Base-by-base conservation (phyloP, 1,140 invertebrate genomes). In the Forficula auricularia region DNA sequence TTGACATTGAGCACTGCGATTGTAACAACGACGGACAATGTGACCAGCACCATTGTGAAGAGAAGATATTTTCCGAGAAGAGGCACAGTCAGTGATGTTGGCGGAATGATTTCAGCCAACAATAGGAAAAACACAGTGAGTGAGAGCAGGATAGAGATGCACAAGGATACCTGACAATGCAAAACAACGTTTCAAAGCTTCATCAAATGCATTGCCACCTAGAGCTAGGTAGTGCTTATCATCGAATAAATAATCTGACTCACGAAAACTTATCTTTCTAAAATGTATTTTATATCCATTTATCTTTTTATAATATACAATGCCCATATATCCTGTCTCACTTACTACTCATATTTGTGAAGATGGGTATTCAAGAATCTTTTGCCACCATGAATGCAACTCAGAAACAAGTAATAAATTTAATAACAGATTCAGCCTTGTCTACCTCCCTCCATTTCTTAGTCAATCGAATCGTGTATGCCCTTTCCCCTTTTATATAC, bases 1-100 rank as follows among this genome's bases (percentile, higher is more conserved):
- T 98, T 97, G 43, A 99, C 84, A 65, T 98, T 98, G 48, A 98
- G 72, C 52, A 98, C 91, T 48, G 88, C 85, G 54, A 98, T 97
- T 50, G 95, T 98, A 45, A 96, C 86, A 45, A 98, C 81, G 53
- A 98, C 94, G 38, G 92, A 98, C 37, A 96, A 69, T 27, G 94
- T 98, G 49, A 98, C 94, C 53, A 99, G 73, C 57, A 97, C 89
- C 91, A 99, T 97, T 33, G 95, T 99, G 66, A 99, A 99, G 16
- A 98, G 73, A 30, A 99, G 73, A 70, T 98, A 99, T 71, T 96
- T 96, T 49, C 94, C 94, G 48, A 99, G 72, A 38, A 99, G 69
- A 31, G 95, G 94, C 43, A 99, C 90, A 35, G 94, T 94, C 36
- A 98, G 67, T 40, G 91, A 98, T 40, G 95, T 99, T n/a, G 96